Percentiles rank a stretch among this genome's conserved stretches.
Evolutionary conservation across 1,140 invertebrate species (phyloP).

Genomic region (Calephelis virginiensis): DNA sequence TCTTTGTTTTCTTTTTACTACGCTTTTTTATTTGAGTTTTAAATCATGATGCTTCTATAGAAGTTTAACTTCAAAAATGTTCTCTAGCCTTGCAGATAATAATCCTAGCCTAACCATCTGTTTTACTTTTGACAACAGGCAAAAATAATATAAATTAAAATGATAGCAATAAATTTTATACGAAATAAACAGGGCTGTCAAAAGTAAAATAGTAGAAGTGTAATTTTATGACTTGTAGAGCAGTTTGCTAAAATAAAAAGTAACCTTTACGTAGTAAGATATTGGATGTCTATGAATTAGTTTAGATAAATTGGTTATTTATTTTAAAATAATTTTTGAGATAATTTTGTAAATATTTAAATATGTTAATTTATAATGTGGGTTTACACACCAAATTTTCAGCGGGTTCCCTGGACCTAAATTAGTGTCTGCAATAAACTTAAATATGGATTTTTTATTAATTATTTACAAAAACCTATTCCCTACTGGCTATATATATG

Average conservation of each 20-base stretch:
- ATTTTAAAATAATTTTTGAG: slow-evolving; percentile 46
- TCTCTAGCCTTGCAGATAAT: neutral
- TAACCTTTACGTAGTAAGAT: neutral
- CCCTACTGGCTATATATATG: no score
- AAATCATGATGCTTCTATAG: no score
- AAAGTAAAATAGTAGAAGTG: no score
- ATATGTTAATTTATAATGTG: slow-evolving; percentile 53
- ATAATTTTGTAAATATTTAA: slow-evolving; percentile 61
- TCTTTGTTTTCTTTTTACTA: no score
- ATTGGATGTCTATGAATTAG: slow-evolving; percentile 12
- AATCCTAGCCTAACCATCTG: neutral
- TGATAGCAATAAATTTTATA: no score
- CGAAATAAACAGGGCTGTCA: no score
- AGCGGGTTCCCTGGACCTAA: slow-evolving; percentile 66
- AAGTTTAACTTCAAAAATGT: neutral
- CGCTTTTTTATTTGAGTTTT: no score
- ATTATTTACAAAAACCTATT: no score
- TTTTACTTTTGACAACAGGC: no score
- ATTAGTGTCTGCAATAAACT: slow-evolving; percentile 76
- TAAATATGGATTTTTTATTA: slow-evolving; percentile 43
- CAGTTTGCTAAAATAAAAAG: no score
- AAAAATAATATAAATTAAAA: no score
- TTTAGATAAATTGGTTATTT: slow-evolving; percentile 64
- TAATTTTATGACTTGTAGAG: no score
- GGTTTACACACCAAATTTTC: slow-evolving; percentile 64